phyloP scores from a whole-genome alignment of 2,797 vertebrate genomes.

The Hyperoplus immaculatus region DNA sequence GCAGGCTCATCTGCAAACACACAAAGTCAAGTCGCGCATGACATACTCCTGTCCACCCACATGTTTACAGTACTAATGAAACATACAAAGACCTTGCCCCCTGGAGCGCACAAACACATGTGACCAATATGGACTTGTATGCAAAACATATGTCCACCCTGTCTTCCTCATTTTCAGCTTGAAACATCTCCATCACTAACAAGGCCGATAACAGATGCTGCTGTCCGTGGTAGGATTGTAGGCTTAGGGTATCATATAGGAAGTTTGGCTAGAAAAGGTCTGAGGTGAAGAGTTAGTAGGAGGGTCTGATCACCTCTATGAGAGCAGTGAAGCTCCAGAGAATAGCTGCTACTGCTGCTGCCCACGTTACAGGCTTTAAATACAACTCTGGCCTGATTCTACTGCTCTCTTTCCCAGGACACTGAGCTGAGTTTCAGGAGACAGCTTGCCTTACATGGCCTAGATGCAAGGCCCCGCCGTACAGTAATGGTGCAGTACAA shows the following conservation, averaged over 20 bases:
- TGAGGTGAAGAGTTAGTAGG: conserved; percentile 77
- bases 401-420: conserved; percentile 61
- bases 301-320: conserved; percentile 75
- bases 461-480: conserved; percentile 67
- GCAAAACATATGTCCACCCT: conserved; percentile 25
- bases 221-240: conserved; percentile 32
- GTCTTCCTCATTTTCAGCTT: conserved; percentile 8
- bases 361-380: conserved; percentile 86
- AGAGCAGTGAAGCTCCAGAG: conserved; percentile 77
- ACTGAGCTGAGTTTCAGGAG: conserved; percentile 61
- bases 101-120: conserved; percentile 10
- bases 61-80: conserved; percentile 33
- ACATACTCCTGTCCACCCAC: conserved; percentile 29
- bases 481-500: conserved; percentile 41
- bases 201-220: background rate
- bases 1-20: conserved; percentile 22
- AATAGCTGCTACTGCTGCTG: conserved; percentile 73
- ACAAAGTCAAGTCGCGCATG: background rate
- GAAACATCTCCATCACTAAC: background rate
- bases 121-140: conserved; percentile 22
- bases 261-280: conserved; percentile 58
- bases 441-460: conserved; percentile 66
- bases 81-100: conserved; percentile 1
- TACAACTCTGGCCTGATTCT: conserved; percentile 88
- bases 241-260: conserved; percentile 13